A percentile compares a stretch with the other conserved stretches of the same genome.
Conservation (phyloP, 1,140 invertebrate species). For the Lepidurus arcticus region DNA sequence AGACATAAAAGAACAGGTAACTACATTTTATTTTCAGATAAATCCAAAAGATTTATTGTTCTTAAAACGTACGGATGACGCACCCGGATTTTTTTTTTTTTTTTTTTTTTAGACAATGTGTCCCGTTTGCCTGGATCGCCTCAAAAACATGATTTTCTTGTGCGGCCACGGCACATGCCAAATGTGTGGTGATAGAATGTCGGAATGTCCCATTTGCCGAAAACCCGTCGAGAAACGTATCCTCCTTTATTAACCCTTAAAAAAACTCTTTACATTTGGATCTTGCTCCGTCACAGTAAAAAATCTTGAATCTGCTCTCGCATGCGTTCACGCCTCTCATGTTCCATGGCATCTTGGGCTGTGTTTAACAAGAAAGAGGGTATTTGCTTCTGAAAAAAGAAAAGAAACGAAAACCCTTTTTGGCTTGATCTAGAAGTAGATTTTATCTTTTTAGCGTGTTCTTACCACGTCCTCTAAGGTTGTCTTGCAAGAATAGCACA, state of each 20-base stretch:
- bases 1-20: constrained; percentile 94
- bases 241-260: constrained; percentile 65
- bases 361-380: constrained; percentile 1
- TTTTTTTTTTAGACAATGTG: constrained; percentile 80
- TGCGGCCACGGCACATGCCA: constrained; percentile 97
- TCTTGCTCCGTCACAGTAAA: not conserved
- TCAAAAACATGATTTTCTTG: constrained; percentile 98
- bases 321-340: constrained; percentile 1
- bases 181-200: constrained; percentile 95
- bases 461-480: constrained; percentile 6
- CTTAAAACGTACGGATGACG: not conserved
- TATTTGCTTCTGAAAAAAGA: not conserved
- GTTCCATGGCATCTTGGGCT: not conserved
- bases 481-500: constrained; percentile 5
- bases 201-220: constrained; percentile 93
- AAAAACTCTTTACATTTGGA: constrained; percentile 6
- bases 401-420: not conserved
- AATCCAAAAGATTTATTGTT: not conserved
- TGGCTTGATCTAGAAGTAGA: not conserved
- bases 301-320: constrained; percentile 2
- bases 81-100: constrained; percentile 34
- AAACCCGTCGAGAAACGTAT: constrained; percentile 93
- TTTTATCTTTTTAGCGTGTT: not conserved
- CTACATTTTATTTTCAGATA: constrained; percentile 18
- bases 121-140: constrained; percentile 91